Percentiles rank a stretch among this genome's conserved stretches.
Conservation (phyloP, 2,797 vertebrate genomes). For the Erpetoichthys calabaricus region DNA sequence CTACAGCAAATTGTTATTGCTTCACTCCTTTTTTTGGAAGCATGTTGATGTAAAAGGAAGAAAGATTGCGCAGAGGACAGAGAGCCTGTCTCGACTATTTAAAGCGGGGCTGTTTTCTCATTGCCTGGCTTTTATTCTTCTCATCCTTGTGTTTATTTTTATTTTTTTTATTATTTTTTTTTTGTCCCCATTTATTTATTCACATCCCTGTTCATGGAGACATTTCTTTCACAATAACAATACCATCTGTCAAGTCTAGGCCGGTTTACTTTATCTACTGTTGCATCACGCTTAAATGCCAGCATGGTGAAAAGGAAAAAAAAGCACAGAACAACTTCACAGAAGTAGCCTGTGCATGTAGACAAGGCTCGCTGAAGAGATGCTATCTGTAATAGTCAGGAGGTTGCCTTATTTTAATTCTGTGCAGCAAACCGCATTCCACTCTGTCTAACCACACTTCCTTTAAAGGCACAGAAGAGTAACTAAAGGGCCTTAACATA, state of each 20-base stretch:
- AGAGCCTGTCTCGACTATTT: not conserved
- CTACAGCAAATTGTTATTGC: conserved; percentile 29
- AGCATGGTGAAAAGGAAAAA: not conserved
- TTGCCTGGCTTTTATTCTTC: not conserved
- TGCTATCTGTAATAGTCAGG: conserved; percentile 13
- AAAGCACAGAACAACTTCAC: not conserved
- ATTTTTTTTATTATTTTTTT: not conserved
- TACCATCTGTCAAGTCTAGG: not conserved
- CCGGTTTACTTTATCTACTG: not conserved
- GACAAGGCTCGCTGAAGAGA: conserved; percentile 11
- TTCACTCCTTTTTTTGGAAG: conserved; percentile 22
- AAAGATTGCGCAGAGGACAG: not conserved
- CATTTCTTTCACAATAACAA: not conserved
- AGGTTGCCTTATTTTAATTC: conserved; percentile 17
- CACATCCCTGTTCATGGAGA: not conserved
- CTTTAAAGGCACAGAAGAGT: conserved; percentile 22
- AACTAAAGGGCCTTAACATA: conserved; percentile 38
- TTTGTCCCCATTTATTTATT: too few relatives aligned
- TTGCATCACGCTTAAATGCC: not conserved
- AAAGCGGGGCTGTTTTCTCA: not conserved
- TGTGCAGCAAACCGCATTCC: conserved; percentile 27
- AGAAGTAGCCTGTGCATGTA: not conserved
- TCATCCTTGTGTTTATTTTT: not conserved
- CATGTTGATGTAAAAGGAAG: conserved; percentile 13
- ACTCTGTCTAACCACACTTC: conserved; percentile 29